These are phyloP conservation scores for Ovis canadensis DNA, from an alignment of 2,113 vertebrate genomes.

Conservation along the genomic window DNA sequence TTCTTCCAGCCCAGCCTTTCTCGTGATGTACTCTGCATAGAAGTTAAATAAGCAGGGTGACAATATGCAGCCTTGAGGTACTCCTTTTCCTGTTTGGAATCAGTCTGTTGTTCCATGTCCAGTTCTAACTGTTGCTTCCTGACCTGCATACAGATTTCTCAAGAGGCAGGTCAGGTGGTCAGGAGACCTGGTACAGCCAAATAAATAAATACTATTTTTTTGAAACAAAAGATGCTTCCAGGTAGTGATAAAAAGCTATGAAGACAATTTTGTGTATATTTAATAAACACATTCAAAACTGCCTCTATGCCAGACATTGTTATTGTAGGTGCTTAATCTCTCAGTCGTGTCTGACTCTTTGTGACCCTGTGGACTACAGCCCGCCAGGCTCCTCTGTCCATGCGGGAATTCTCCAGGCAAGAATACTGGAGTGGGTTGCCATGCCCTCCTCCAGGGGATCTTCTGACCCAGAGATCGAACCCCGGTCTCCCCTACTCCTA, in stretches of 20 bases:
- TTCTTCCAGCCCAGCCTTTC: neutral
- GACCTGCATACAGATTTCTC: neutral
- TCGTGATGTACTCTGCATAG: neutral
- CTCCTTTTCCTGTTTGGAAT: neutral
- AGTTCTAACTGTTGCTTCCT: neutral
- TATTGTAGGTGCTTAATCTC: neutral
- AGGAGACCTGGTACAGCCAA: neutral
- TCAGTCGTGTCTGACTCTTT: neutral
- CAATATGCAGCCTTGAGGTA: neutral
- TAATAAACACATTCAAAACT: neutral
- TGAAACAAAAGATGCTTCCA: neutral
- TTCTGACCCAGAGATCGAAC: neutral
- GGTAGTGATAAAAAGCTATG: neutral
- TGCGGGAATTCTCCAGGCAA: neutral
- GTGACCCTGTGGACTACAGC: neutral
- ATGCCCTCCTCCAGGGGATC: neutral
- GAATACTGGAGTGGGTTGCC: neutral
- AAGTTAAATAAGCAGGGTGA: neutral
- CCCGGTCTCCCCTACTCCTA: neutral
- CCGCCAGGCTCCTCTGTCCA: neutral
- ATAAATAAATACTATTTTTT: neutral
- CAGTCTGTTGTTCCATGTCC: neutral
- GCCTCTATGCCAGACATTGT: neutral
- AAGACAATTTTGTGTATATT: neutral
- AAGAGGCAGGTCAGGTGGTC: neutral